Percentiles rank a stretch among this genome's conserved stretches.
These are phyloP conservation scores for Cyanoderma ruficeps DNA, from an alignment of 2,113 vertebrate genomes.

Conservation along the genomic window DNA sequence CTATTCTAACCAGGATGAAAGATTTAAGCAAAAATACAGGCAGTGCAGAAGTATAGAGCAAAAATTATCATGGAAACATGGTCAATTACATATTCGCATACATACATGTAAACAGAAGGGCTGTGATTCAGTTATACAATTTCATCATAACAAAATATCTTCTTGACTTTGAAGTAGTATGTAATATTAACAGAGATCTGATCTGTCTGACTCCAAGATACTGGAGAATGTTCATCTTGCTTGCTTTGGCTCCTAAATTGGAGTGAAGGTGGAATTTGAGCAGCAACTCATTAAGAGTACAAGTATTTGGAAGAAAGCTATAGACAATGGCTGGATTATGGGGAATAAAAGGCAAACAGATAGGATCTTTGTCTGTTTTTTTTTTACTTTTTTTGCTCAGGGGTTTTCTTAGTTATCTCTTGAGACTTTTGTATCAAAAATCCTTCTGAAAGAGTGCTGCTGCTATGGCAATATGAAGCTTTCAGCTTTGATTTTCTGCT, in stretches of 20 bases:
- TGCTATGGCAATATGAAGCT: neutral
- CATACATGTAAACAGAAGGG: neutral
- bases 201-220: neutral
- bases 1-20: neutral
- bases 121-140: neutral
- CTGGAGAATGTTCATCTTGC: neutral
- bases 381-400: neutral
- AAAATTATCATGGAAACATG: fast-evolving
- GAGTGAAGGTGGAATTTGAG: neutral
- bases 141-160: neutral
- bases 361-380: neutral
- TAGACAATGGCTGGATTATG: neutral
- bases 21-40: neutral
- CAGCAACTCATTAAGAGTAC: neutral
- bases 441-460: neutral
- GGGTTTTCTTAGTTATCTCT: neutral
- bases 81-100: neutral
- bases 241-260: neutral
- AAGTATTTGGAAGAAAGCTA: neutral
- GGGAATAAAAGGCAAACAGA: neutral
- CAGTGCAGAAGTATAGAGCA: neutral
- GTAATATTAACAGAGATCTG: neutral
- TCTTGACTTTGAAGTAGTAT: neutral
- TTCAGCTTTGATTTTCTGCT: neutral
- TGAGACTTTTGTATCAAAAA: neutral